Conservation (phyloP, 1,140 invertebrate species). For the Stegodyphus mimosarum region DNA sequence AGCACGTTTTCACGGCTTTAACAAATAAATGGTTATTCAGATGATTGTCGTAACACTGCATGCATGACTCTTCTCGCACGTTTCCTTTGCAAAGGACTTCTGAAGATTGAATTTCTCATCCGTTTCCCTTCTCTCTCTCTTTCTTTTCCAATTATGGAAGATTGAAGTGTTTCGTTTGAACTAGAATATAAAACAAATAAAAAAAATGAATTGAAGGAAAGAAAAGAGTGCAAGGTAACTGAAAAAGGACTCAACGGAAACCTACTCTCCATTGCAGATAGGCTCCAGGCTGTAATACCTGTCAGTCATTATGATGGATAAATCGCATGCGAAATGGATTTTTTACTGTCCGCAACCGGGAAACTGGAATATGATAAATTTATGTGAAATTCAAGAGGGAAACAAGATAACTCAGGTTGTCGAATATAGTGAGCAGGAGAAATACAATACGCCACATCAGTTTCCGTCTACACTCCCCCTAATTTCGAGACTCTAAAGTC, state of each 20-base stretch:
- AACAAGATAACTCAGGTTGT: slow-evolving; percentile 34
- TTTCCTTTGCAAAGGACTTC: no score
- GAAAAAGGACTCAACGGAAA: neutral
- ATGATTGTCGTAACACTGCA: no score
- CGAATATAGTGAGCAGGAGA: slow-evolving; percentile 34
- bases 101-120: no score
- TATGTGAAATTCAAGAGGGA: slow-evolving; percentile 49
- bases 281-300: slow-evolving; percentile 10
- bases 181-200: no score
- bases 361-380: slow-evolving; percentile 58
- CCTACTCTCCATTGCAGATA: neutral
- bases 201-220: no score
- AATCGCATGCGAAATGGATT: slow-evolving; percentile 13
- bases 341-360: slow-evolving; percentile 8
- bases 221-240: neutral
- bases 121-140: no score
- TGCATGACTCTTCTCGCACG: no score
- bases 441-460: slow-evolving; percentile 27
- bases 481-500: slow-evolving; percentile 54
- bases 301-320: slow-evolving; percentile 32
- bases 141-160: no score
- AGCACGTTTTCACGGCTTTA: no score
- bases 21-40: no score
- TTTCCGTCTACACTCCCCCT: slow-evolving; percentile 9
- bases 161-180: no score